Conservation (phyloP, 2,113 vertebrate species). For the Todiramphus saurophagus region DNA sequence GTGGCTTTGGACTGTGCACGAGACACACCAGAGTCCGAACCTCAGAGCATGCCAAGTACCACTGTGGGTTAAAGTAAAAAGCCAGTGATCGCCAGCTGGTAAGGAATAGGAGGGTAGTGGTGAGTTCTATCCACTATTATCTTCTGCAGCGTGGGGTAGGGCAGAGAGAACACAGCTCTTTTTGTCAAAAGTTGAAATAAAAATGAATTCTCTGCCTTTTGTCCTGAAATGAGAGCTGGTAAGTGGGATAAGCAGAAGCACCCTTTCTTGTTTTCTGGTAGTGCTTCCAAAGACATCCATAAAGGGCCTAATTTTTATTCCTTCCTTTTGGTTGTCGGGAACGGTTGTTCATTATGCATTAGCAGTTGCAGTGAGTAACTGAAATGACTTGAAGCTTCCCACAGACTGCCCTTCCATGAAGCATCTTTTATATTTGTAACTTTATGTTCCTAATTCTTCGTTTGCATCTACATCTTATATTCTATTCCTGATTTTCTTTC, state of each 20-base stretch:
- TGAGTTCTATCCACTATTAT: not conserved
- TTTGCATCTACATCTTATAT: not conserved
- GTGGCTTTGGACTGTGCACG: not conserved
- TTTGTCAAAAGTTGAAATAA: not conserved
- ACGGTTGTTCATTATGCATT: not conserved
- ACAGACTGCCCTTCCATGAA: slow-evolving; percentile 3
- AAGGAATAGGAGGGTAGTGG: not conserved
- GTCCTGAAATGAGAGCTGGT: not conserved
- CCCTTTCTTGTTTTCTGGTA: not conserved
- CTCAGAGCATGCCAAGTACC: not conserved
- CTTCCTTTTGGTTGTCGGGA: not conserved
- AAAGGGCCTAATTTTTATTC: not conserved
- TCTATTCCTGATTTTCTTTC: slow-evolving; percentile 53
- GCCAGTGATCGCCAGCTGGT: not conserved
- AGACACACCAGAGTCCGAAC: not conserved
- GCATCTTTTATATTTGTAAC: slow-evolving; percentile 18
- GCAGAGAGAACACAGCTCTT: not conserved
- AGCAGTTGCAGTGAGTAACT: slow-evolving; percentile 28
- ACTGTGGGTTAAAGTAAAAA: not conserved
- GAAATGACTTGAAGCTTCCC: slow-evolving; percentile 2
- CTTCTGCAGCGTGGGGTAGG: not conserved
- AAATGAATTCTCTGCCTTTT: not conserved
- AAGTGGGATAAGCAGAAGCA: not conserved
- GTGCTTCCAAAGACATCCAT: not conserved
- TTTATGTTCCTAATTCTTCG: slow-evolving; percentile 61